Percentiles rank a stretch among this genome's conserved stretches.
phyloP scores from a whole-genome alignment of 2,888 invertebrate genomes.

The Spodoptera picta region DNA sequence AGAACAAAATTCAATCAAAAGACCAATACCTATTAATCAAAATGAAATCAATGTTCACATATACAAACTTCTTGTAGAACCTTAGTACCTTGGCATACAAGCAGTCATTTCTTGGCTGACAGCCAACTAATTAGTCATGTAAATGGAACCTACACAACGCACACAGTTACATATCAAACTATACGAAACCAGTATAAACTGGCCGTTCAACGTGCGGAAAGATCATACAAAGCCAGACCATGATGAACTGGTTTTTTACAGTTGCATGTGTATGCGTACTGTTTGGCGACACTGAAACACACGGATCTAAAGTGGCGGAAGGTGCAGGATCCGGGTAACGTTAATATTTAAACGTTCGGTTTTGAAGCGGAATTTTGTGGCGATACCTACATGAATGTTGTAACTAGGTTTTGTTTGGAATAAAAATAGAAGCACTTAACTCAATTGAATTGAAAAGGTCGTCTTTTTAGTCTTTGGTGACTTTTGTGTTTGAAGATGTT shows the following conservation, averaged over 20 bases:
- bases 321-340: constrained; percentile 26
- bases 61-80: constrained; percentile 29
- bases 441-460: too few relatives aligned
- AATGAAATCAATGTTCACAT: constrained; percentile 45
- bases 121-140: constrained; percentile 80
- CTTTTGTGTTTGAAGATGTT: too few relatives aligned
- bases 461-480: too few relatives aligned
- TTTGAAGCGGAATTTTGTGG: constrained; percentile 1
- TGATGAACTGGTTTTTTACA: too few relatives aligned
- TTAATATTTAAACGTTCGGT: constrained; percentile 19
- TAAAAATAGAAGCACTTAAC: too few relatives aligned
- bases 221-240: too few relatives aligned
- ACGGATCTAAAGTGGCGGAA: constrained; percentile 26
- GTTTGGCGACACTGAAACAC: constrained; percentile 55
- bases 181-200: too few relatives aligned
- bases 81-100: constrained; percentile 41
- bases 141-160: constrained; percentile 73
- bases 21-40: constrained; percentile 9
- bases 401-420: too few relatives aligned
- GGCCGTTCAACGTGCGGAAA: too few relatives aligned
- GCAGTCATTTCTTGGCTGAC: constrained; percentile 39
- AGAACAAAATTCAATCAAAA: background rate
- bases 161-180: too few relatives aligned
- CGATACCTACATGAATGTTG: too few relatives aligned
- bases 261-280: constrained; percentile 25